A percentile compares a stretch with the other conserved stretches of the same genome.
Evolutionary conservation across 2,797 vertebrate species (phyloP).

Genomic region (Pelobates cultripes): DNA sequence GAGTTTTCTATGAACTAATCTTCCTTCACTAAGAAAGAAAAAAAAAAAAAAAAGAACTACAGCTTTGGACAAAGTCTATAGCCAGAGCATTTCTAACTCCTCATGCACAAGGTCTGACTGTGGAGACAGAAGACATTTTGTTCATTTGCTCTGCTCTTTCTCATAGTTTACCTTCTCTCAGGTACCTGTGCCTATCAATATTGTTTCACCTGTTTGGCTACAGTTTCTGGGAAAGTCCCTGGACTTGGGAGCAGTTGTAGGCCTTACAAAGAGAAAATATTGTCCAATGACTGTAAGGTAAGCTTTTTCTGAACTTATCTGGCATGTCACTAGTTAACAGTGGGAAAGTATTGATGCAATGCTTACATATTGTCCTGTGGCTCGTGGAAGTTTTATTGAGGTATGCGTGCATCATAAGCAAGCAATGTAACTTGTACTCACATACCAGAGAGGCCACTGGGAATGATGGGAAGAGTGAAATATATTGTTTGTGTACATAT

Average conservation of each 20-base stretch:
- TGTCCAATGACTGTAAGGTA: slow-evolving; percentile 79
- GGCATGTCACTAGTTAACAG: slow-evolving; percentile 64
- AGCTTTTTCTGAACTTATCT: slow-evolving; percentile 71
- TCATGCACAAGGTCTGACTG: slow-evolving; percentile 87
- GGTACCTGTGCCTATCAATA: slow-evolving; percentile 69
- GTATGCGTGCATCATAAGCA: not conserved
- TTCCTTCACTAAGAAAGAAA: slow-evolving; percentile 97
- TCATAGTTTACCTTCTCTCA: slow-evolving; percentile 71
- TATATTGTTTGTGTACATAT: too few relatives aligned
- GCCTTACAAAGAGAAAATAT: slow-evolving; percentile 73
- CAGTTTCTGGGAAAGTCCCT: slow-evolving; percentile 70
- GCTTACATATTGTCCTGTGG: slow-evolving; percentile 42
- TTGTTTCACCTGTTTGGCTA: slow-evolving; percentile 68
- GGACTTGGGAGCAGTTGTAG: slow-evolving; percentile 74
- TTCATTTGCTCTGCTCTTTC: slow-evolving; percentile 75
- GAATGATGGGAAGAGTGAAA: too few relatives aligned
- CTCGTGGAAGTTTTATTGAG: slow-evolving; percentile 64
- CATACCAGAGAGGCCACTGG: not conserved
- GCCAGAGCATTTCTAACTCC: slow-evolving; percentile 95
- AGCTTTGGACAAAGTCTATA: slow-evolving; percentile 99
- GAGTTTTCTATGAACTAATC: slow-evolving; percentile 99
- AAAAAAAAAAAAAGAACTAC: slow-evolving; percentile 83
- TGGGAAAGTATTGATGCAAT: slow-evolving; percentile 70
- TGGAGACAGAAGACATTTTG: slow-evolving; percentile 83
- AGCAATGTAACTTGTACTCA: not conserved